A percentile compares a stretch with the other conserved stretches of the same genome.
Evolutionary conservation across 2,113 vertebrate genomes (phyloP).

Genomic region (Scartelaos histophorus): DNA sequence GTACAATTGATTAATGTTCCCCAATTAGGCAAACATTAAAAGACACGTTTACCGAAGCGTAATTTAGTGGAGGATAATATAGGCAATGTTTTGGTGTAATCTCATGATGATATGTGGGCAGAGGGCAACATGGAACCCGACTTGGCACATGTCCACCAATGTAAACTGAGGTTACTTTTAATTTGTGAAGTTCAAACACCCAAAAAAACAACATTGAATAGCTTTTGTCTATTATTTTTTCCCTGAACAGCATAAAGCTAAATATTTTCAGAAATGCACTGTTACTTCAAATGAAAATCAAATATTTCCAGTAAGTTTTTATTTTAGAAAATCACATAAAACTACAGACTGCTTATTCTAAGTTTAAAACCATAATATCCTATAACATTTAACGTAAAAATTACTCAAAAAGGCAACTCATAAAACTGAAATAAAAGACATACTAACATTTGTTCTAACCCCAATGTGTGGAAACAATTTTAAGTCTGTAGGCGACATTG

Average conservation of each 20-base stretch:
- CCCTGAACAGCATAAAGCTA: no score
- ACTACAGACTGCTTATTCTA: background rate
- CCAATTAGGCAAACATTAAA: conserved; percentile 79
- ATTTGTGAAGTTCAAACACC: background rate
- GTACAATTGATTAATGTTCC: conserved; percentile 75
- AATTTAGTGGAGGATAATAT: conserved; percentile 60
- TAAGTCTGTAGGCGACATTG: conserved; percentile 30
- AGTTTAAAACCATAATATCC: no score
- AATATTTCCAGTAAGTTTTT: no score
- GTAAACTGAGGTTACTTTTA: conserved; percentile 22
- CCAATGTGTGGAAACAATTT: conserved; percentile 59
- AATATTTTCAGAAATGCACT: no score
- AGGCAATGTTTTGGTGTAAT: conserved; percentile 59
- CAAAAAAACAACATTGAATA: no score
- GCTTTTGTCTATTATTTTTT: no score
- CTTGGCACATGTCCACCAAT: conserved; percentile 60
- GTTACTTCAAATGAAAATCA: no score
- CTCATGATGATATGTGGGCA: conserved; percentile 38
- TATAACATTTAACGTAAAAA: no score
- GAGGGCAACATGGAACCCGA: conserved; percentile 42
- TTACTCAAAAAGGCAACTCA: conserved; percentile 23
- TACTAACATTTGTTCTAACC: no score
- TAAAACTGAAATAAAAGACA: no score
- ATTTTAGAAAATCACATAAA: background rate
- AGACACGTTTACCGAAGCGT: conserved; percentile 63